These are phyloP conservation scores for Zaprionus vittiger DNA, from an alignment of 1,140 invertebrate genomes.

Conservation along the genomic window DNA sequence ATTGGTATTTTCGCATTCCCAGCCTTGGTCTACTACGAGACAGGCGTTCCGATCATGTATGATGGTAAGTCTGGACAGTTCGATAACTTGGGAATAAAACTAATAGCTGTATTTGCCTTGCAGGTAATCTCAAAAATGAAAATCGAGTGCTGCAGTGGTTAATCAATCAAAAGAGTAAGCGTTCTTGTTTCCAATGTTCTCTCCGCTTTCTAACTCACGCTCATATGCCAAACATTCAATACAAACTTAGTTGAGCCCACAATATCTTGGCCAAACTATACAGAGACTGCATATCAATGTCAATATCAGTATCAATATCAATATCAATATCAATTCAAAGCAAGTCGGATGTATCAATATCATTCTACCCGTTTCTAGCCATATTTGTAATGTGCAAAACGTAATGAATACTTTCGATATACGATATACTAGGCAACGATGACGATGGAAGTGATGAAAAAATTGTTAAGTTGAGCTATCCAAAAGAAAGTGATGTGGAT, in stretches of 20 bases:
- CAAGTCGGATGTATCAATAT: slow-evolving; percentile 57
- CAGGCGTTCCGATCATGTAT: slow-evolving; percentile 96
- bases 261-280: slow-evolving; percentile 39
- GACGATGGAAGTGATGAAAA: slow-evolving; percentile 85
- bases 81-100: not conserved
- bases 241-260: slow-evolving; percentile 59
- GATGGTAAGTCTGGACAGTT: slow-evolving; percentile 89
- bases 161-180: slow-evolving; percentile 97
- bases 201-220: slow-evolving; percentile 75
- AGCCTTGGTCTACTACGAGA: slow-evolving; percentile 95
- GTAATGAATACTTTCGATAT: slow-evolving; percentile 83
- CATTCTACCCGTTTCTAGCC: slow-evolving; percentile 64
- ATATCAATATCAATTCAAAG: slow-evolving; percentile 42
- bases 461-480: slow-evolving; percentile 84
- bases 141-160: slow-evolving; percentile 97
- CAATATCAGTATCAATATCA: slow-evolving; percentile 31
- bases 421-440: slow-evolving; percentile 79
- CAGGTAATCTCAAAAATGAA: slow-evolving; percentile 97
- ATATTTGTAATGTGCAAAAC: slow-evolving; percentile 53
- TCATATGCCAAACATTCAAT: slow-evolving; percentile 72
- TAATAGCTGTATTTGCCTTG: slow-evolving; percentile 77
- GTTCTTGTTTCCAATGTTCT: slow-evolving; percentile 74
- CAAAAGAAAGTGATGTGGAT: slow-evolving; percentile 75
- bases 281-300: slow-evolving; percentile 25
- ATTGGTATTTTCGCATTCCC: slow-evolving; percentile 96